These are phyloP conservation scores for Ciconia stormi DNA, from an alignment of 2,113 vertebrate species.

Conservation along the genomic window DNA sequence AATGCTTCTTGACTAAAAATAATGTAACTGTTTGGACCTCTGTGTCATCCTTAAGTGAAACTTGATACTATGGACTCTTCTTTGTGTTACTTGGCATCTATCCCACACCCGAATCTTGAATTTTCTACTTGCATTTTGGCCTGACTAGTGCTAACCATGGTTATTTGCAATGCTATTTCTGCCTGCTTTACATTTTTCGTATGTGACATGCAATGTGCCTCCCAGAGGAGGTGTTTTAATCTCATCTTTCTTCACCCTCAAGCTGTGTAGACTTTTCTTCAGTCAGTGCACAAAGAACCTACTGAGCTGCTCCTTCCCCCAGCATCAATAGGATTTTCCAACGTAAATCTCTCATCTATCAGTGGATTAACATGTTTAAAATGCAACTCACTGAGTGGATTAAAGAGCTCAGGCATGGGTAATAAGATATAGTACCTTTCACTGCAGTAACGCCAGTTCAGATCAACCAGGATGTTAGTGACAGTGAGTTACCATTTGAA, in stretches of 20 bases:
- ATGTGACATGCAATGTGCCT: background rate
- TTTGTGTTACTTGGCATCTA: background rate
- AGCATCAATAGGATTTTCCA: background rate
- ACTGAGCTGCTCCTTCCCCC: background rate
- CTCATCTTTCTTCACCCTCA: background rate
- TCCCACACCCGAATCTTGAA: background rate
- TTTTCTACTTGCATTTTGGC: background rate
- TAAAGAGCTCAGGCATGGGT: background rate
- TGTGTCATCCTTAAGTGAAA: slow-evolving; percentile 2
- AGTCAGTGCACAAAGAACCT: background rate
- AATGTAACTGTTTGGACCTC: background rate
- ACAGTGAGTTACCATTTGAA: background rate
- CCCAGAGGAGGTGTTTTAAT: background rate
- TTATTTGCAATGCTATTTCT: background rate
- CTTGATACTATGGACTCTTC: background rate
- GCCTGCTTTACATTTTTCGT: background rate
- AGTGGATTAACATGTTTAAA: slow-evolving; percentile 23
- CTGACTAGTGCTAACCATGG: background rate
- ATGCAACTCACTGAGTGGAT: background rate
- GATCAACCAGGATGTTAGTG: background rate
- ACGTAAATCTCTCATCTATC: background rate
- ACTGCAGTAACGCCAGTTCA: background rate
- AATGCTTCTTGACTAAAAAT: slow-evolving; percentile 31
- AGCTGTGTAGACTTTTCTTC: background rate
- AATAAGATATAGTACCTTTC: background rate